Base-by-base conservation (phyloP, 2,113 vertebrate genomes). In the Phrynosoma blainvillii region DNA sequence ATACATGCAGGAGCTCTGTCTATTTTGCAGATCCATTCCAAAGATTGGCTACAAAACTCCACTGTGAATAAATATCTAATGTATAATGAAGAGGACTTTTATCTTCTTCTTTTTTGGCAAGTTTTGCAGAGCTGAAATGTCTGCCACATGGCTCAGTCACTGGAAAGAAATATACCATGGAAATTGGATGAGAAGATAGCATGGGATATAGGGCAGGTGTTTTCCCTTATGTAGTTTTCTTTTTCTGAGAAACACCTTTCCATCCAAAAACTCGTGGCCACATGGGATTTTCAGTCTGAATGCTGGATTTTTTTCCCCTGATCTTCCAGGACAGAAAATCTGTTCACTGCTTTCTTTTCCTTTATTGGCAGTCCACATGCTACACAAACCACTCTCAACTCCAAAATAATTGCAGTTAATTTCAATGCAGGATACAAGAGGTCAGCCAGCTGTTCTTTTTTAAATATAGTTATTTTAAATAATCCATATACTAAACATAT, bases 81-180 rank as follows among this genome's bases (percentile, higher is more conserved):
- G 89, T 85, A 73, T 56, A 93, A 30, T 52, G 65, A 90, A 2
- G 20, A 75, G 82, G 40, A 13, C 81, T 88, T 95, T 94, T 93
- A 93, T 93, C 18, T 27, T 13, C 91, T 92, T 80, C 82, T 66
- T 73, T 73, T 52, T 92, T 92, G 89, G 80, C 91, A 86, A 6
- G 10, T 21, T 92, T 92, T 88, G 83, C 83, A 74, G 25, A 65
- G 47, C 20, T 91, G n/a, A 87, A 90, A 87, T 91, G 65, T 88
- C 42, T 89, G 85, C n/a, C 88, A 82, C 75, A 52, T 74, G 82
- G 74, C 81, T 66, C 90, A 93, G 75, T 82, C 86, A 87, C 27
- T 92, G 84, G 77, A 94, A 92, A 80, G n/a, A 90, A 93, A 84
- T 87, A 90, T 59, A 21, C 79, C 82, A 62, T 75, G 71, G 91